These are phyloP conservation scores for Thecophora atra DNA, from an alignment of 2,888 invertebrate species.

Conservation along the genomic window DNA sequence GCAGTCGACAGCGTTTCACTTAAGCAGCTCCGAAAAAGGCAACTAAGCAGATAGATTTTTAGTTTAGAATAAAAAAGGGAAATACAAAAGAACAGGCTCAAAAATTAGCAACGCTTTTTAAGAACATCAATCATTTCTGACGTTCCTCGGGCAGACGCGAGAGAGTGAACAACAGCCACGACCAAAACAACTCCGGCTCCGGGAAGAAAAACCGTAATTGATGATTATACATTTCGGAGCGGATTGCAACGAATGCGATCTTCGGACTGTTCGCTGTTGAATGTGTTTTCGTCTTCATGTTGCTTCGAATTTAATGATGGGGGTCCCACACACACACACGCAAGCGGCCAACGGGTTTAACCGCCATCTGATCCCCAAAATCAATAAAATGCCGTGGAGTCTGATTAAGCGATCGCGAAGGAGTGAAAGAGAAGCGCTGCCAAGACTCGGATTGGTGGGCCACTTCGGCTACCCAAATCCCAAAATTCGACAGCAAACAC, in stretches of 20 bases:
- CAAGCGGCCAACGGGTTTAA: neutral
- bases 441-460: neutral
- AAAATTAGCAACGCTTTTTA: slow-evolving; percentile 41
- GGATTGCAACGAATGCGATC: slow-evolving; percentile 7
- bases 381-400: neutral
- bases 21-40: neutral
- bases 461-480: neutral
- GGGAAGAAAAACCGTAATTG: slow-evolving; percentile 11
- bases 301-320: slow-evolving; percentile 3
- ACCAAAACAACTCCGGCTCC: neutral
- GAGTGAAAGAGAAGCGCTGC: neutral
- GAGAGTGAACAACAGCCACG: neutral
- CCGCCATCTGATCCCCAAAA: neutral
- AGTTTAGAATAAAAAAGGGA: neutral
- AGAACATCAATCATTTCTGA: slow-evolving; percentile 52
- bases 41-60: neutral
- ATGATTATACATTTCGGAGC: slow-evolving; percentile 24
- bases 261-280: neutral
- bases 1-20: neutral
- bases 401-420: neutral
- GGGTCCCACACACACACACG: neutral
- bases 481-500: no score
- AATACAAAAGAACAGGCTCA: neutral
- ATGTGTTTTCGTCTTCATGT: neutral
- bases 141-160: neutral